Conservation (phyloP, 2,888 invertebrate species). For the Apamea epomidion region DNA sequence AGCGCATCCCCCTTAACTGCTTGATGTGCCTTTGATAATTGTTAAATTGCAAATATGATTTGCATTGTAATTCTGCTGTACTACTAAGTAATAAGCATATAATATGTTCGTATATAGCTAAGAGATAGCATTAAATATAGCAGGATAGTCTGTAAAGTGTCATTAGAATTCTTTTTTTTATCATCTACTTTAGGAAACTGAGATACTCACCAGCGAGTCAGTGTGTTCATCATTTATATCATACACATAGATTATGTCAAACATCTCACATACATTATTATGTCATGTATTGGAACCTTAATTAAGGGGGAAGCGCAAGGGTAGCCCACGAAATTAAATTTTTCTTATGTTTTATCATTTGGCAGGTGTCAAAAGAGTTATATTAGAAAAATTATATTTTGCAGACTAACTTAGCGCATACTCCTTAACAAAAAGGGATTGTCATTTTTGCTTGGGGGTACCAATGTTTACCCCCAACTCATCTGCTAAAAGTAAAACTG, state of each 20-base stretch:
- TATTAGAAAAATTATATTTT: no score
- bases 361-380: no score
- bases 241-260: conserved; percentile 52
- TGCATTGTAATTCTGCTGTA: conserved; percentile 47
- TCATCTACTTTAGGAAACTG: conserved; percentile 65
- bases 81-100: conserved; percentile 26
- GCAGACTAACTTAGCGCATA: no score
- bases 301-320: no score
- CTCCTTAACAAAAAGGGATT: not conserved
- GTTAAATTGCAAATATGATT: conserved; percentile 53
- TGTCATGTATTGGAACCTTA: conserved; percentile 7
- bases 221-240: conserved; percentile 66
- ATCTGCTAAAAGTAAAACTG: no score
- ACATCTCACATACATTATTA: conserved; percentile 20
- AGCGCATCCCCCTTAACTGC: conserved; percentile 17
- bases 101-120: conserved; percentile 62
- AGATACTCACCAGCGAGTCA: conserved; percentile 66
- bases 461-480: no score
- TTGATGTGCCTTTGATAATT: conserved; percentile 45
- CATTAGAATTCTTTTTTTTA: conserved; percentile 39
- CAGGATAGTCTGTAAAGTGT: conserved; percentile 35
- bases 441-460: not conserved
- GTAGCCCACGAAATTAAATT: no score
- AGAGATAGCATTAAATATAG: conserved; percentile 58
- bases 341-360: no score